A percentile compares a stretch with the other conserved stretches of the same genome.
Evolutionary conservation across 2,113 vertebrate genomes (phyloP).

Genomic region (Nothoprocta perdicaria): DNA sequence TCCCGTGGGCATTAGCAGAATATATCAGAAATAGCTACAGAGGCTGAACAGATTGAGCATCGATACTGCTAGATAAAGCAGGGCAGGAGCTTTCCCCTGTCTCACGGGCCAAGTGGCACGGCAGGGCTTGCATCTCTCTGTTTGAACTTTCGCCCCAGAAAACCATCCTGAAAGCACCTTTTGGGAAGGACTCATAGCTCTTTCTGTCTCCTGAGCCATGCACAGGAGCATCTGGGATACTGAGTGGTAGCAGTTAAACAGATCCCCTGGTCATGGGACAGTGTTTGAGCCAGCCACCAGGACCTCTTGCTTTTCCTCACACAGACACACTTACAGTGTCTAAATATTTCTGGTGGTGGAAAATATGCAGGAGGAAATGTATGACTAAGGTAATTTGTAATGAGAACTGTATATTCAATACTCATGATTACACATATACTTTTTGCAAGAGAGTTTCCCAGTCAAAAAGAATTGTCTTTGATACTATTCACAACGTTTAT

Average conservation of each 20-base stretch:
- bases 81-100: neutral
- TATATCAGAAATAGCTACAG: neutral
- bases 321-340: accelerated
- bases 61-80: neutral
- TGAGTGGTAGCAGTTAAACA: neutral
- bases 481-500: neutral
- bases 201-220: neutral
- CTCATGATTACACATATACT: neutral
- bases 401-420: neutral
- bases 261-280: neutral
- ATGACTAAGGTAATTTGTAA: neutral
- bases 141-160: neutral
- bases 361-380: neutral
- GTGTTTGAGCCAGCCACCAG: neutral
- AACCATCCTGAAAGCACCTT: neutral
- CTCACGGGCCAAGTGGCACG: neutral
- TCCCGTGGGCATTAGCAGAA: neutral
- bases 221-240: neutral
- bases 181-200: neutral
- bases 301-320: neutral
- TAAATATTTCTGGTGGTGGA: neutral
- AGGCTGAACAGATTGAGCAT: neutral
- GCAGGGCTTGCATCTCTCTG: neutral
- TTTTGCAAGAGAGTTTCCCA: neutral
- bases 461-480: neutral